Percentiles rank a stretch among this genome's conserved stretches.
Evolutionary conservation across 2,797 vertebrate species (phyloP).

Genomic region (Crocodylus rhombifer): DNA sequence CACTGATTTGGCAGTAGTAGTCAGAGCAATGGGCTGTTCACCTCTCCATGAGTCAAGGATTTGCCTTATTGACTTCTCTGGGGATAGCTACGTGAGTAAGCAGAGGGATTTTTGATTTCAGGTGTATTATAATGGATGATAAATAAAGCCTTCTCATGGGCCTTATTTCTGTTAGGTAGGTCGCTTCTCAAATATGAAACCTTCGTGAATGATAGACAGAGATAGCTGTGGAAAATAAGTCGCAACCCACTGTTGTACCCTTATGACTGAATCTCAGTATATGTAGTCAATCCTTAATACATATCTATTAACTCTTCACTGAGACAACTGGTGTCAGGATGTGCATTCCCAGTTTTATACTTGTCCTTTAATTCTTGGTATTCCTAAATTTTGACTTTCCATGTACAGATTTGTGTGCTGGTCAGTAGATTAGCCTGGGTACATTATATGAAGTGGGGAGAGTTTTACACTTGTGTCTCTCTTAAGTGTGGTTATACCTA

Average conservation of each 20-base stretch:
- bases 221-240: background rate
- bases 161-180: background rate
- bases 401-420: fast-evolving
- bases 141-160: background rate
- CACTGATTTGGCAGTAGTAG: background rate
- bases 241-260: background rate
- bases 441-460: background rate
- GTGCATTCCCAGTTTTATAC: background rate
- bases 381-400: background rate
- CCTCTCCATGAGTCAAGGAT: background rate
- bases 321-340: background rate
- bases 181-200: background rate
- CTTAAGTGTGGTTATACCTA: fast-evolving
- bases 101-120: background rate
- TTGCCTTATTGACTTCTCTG: background rate
- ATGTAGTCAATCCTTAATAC: background rate
- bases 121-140: fast-evolving
- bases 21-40: fast-evolving
- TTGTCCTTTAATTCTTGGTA: background rate
- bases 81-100: background rate
- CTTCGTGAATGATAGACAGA: background rate
- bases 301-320: background rate
- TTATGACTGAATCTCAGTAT: background rate
- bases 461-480: background rate
- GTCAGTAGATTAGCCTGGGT: background rate